phyloP scores from a whole-genome alignment of 2,113 vertebrate species.

The Zingel zingel region DNA sequence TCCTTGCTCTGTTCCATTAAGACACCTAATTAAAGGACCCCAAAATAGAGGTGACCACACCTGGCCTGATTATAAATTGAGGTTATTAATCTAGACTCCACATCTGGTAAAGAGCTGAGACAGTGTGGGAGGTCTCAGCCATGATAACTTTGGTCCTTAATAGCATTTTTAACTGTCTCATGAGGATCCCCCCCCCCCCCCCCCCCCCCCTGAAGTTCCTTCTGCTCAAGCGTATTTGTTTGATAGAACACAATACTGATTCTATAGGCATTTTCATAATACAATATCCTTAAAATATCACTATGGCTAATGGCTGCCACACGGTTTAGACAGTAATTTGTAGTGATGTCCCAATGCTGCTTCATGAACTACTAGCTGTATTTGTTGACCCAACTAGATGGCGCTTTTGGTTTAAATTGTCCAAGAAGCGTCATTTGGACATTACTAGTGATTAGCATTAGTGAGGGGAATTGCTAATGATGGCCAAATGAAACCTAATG shows the following conservation, averaged over 20 bases:
- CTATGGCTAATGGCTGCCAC: not conserved
- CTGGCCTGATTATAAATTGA: constrained; percentile 60
- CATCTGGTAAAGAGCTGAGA: constrained; percentile 43
- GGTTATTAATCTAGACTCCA: constrained; percentile 58
- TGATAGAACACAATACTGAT: not conserved
- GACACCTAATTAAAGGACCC: constrained; percentile 67
- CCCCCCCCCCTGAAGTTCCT: not conserved
- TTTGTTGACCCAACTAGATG: no score
- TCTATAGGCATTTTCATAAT: constrained; percentile 12
- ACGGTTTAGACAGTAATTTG: not conserved
- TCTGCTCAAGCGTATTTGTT: not conserved
- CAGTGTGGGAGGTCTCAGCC: constrained; percentile 9
- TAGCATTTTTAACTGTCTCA: constrained; percentile 6
- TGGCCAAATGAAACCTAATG: no score
- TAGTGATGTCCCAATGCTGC: no score
- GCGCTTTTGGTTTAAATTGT: no score
- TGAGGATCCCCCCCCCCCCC: not conserved
- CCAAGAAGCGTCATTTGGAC: no score
- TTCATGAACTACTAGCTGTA: no score
- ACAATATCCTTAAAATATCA: not conserved
- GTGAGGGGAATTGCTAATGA: no score
- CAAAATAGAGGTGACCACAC: constrained; percentile 55
- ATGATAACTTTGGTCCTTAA: constrained; percentile 11
- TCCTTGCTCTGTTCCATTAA: constrained; percentile 28
- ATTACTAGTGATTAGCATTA: no score